Evolutionary conservation across 1,140 invertebrate species (phyloP).

Genomic region (Rhyzopertha dominica): DNA sequence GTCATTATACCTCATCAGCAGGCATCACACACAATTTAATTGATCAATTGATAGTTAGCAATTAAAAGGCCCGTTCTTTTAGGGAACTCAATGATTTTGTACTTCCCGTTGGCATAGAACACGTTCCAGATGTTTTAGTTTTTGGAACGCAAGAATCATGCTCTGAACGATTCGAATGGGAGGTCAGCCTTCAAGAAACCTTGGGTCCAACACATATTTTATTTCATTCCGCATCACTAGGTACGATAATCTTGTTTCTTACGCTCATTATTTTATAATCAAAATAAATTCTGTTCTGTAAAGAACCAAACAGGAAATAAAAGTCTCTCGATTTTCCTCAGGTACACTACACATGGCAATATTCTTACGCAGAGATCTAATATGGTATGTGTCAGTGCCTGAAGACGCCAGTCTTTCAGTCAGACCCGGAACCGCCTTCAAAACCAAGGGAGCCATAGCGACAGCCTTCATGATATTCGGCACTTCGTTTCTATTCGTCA

Average conservation of each 20-base stretch:
- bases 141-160: constrained; percentile 91
- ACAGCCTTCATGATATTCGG: constrained; percentile 88
- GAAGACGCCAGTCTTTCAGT: constrained; percentile 83
- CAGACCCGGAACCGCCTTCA: constrained; percentile 79
- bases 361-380: constrained; percentile 82
- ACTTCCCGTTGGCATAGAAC: constrained; percentile 73
- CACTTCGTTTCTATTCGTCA: constrained; percentile 89
- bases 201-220: constrained; percentile 86
- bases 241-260: constrained; percentile 36
- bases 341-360: constrained; percentile 83
- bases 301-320: too few relatives aligned
- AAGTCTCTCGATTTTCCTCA: constrained; percentile 31
- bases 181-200: constrained; percentile 84
- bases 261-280: constrained; percentile 22
- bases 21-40: too few relatives aligned
- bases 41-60: neutral
- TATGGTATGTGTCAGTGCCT: constrained; percentile 90
- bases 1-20: too few relatives aligned
- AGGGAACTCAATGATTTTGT: constrained; percentile 83
- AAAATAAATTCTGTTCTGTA: neutral
- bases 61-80: constrained; percentile 16
- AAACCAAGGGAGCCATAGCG: constrained; percentile 89
- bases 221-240: constrained; percentile 70
- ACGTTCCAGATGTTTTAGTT: constrained; percentile 85
- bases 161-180: constrained; percentile 82